A percentile compares a stretch with the other conserved stretches of the same genome.
phyloP scores from a whole-genome alignment of 2,113 vertebrate species.

The Todiramphus saurophagus region DNA sequence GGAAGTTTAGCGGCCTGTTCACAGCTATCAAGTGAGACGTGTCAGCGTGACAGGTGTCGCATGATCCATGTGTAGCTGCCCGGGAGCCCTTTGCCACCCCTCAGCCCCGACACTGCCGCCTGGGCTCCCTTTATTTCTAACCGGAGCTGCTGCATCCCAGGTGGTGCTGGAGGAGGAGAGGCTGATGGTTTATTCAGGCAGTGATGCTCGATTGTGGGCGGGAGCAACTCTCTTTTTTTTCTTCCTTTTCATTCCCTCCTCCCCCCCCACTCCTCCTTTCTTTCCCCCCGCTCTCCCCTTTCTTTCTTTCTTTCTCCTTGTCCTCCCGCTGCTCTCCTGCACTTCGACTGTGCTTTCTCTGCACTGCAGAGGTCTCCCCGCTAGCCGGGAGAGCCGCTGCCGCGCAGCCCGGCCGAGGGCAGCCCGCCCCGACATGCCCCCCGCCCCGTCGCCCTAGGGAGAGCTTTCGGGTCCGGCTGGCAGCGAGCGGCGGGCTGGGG shows the following conservation, averaged over 20 bases:
- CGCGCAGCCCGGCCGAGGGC: background rate
- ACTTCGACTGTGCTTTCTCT: constrained; percentile 33
- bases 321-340: background rate
- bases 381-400: background rate
- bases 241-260: no score
- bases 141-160: background rate
- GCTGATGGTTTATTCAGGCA: constrained; percentile 26
- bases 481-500: background rate
- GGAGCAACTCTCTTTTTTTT: constrained; percentile 15
- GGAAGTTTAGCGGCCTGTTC: background rate
- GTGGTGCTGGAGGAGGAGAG: constrained; percentile 30
- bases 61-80: background rate
- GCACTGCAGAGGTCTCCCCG: constrained; percentile 71
- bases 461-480: background rate
- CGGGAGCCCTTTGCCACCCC: background rate
- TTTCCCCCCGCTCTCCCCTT: background rate
- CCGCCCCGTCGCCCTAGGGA: background rate
- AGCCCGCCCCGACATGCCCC: background rate
- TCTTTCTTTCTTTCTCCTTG: background rate
- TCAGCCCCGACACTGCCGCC: background rate
- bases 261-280: background rate
- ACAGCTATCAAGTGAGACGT: fast-evolving
- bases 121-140: background rate
- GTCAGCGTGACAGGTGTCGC: fast-evolving
- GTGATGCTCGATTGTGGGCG: constrained; percentile 70